Base-by-base conservation (phyloP, 1,140 invertebrate genomes). In the Pachypsylla venusta region DNA sequence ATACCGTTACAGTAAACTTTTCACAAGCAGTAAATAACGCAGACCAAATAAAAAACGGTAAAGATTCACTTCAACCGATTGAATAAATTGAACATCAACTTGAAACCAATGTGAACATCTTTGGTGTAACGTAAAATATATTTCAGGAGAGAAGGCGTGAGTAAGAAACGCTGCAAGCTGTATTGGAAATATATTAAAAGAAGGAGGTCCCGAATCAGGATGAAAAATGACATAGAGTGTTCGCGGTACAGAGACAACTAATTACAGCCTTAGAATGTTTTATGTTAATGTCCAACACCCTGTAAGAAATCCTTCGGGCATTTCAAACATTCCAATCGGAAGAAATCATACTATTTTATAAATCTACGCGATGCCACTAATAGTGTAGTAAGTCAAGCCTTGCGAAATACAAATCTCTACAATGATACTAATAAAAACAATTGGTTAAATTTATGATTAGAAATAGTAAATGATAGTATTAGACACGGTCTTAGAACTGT, bases 121-220 rank as follows among this genome's bases (percentile, higher is more conserved):
- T 48, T 48, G 42, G 42, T 22, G 16, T 19, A 48, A 19, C n/a
- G 22, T 3, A 48, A 48, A 48, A 48, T 48, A 48, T 48, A 5
- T 48, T 48, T 3, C 42, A 48, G 42, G 42, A 48, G 42, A 48
- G 42, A 48, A n/a, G 42, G 42, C 42, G 42, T 48, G 42, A 48
- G 42, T n/a, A 10, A 19, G 16, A 48, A 48, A 48, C 7, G 42
- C 42, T 48, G 16, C 42, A 48, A 48, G 42, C n/a, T 48, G 42
- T 48, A 48, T 48, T 48, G 42, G 42, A 48, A 48, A 48, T 48
- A 48, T 48, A 48, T 48, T 48, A 48, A 48, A 48, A 48, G 42
- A 48, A 48, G 42, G 42, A 48, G 42, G 42, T 19, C 42, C 42
- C 42, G 22, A 48, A 22, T 22, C 42, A 48, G 42, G n/a, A 48